Base-by-base conservation (phyloP, 1,140 invertebrate species). In the Cyclina sinensis region DNA sequence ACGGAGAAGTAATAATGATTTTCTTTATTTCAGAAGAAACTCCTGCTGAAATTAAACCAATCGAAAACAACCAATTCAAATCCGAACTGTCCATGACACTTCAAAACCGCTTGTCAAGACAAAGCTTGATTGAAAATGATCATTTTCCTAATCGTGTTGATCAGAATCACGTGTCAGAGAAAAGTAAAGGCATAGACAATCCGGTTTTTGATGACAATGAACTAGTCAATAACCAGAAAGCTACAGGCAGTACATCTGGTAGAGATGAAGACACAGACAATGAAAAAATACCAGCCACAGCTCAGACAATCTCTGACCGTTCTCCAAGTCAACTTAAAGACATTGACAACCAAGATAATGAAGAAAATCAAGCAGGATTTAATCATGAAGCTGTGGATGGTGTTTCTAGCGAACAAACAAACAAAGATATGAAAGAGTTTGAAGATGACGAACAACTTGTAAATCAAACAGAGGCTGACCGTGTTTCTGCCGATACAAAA, bases 61-160 rank as follows among this genome's bases (percentile, higher is more conserved):
- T 78, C 24, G 74, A 78, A 32, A 78, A 54, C 27, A 48, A 21
- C 48, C 43, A 54, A 21, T 78, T 78, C 32, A 78, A 51, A 35
- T 78, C 74, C 46, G 74, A 78, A 54, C 24, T 78, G 4, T 78
- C 74, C 14, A n/a, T 78, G 7, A 78, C 74, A 54, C 46, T 78
- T 5, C 43, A 32, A 54, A 54, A 54, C 7, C 74, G 43, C 21
- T 46, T 43, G 24, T 46, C 74, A 18, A 78, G 27, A 54, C 21
- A 37, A 5, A 70, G 65, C 16, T 24, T 62, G 4, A 27, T 1
- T 62, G 57, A 62, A 11, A 5, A 11, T n/a, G 57, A 62, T 27
- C 70, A 43, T 1, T 9, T 43, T 2, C 39, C 24, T 11, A 74
- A 35, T 14, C 14, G 24, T 5, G 7, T 35, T 46, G 62, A 30